phyloP scores from a whole-genome alignment of 2,797 vertebrate genomes.

The Amniataba percoides region DNA sequence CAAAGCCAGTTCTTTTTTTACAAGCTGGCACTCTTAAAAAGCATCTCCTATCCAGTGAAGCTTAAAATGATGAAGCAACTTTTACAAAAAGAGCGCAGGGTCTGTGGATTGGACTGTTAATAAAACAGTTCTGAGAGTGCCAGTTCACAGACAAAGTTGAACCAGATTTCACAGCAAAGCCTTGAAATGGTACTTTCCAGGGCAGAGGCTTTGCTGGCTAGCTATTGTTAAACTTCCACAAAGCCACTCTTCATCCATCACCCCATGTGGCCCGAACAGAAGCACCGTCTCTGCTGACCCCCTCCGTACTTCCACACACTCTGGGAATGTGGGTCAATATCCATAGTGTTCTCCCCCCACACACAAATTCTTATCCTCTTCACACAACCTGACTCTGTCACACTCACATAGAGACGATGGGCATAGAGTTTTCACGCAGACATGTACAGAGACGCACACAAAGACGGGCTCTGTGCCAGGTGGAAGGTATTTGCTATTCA shows the following conservation, averaged over 20 bases:
- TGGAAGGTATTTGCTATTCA: constrained; percentile 73
- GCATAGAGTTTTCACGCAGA: not conserved
- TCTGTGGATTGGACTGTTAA: constrained; percentile 39
- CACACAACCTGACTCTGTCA: constrained; percentile 41
- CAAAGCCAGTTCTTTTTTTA: constrained; percentile 2
- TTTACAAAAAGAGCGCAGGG: constrained; percentile 24
- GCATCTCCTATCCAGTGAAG: constrained; percentile 17
- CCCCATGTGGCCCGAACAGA: constrained; percentile 64
- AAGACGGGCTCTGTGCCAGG: constrained; percentile 45
- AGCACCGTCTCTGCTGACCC: constrained; percentile 40
- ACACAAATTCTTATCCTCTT: constrained; percentile 39
- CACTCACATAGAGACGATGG: constrained; percentile 6
- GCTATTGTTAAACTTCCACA: constrained; percentile 68
- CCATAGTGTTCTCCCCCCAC: constrained; percentile 42
- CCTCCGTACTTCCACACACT: constrained; percentile 41
- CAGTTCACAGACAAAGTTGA: constrained; percentile 45
- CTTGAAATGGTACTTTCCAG: constrained; percentile 63
- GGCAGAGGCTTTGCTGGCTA: constrained; percentile 60
- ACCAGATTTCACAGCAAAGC: constrained; percentile 68
- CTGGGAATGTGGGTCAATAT: constrained; percentile 67
- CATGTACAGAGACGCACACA: constrained; percentile 3
- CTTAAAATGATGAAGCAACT: constrained; percentile 54
- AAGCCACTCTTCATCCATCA: constrained; percentile 70
- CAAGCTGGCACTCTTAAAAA: constrained; percentile 31
- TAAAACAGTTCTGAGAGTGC: constrained; percentile 54